Base-by-base conservation (phyloP, 2,888 invertebrate genomes). In the Actias luna region DNA sequence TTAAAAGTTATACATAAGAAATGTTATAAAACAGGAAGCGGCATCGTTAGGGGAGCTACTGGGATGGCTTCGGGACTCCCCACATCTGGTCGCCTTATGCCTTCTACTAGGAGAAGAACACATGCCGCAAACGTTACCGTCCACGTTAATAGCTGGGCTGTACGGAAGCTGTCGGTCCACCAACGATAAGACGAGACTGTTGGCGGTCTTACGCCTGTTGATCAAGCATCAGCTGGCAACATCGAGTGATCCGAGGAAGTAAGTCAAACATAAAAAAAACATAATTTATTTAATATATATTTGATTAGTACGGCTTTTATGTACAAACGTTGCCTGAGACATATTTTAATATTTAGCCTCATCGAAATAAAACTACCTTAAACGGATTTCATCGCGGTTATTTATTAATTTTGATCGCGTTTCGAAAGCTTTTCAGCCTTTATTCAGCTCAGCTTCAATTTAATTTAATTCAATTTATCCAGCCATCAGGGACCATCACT, bases 41-140 rank as follows among this genome's bases (percentile, higher is more conserved):
- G 74, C 81, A 67, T 87, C 90, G 0, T 74, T 93, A 2, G 90
- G 89, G 4, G 93, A 93, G 67, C 81, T 93, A 0, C 76, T 93
- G 64, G 92, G 89, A 80, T 92, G 92, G 87, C 86, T 93, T 3
- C 84, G 92, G 22, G 89, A 89, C 36, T 89, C 89, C 0, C 93
- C 93, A 0, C 90, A 89, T 67, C 78, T 93, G 12, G 88, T 92
- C n/a, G 81, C 92, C 0, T 77, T 92, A 4, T 91, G 91, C 69
- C 81, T 93, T 0, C 83, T 92, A 4, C 83, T 91, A 0, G 93
- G 93, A 14, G 93, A 93, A 63, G 89, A 90, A 12, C 84, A 87
- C 65, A 84, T 91, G 77, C 89, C 92, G 0, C 71, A 83, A 0
- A 79, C 83, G 1, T 75, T 92, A 55, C 89, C 92, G 0, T 74